Evolutionary conservation across 2,797 vertebrate species (phyloP).

Genomic region (Hemibagrus guttatus): DNA sequence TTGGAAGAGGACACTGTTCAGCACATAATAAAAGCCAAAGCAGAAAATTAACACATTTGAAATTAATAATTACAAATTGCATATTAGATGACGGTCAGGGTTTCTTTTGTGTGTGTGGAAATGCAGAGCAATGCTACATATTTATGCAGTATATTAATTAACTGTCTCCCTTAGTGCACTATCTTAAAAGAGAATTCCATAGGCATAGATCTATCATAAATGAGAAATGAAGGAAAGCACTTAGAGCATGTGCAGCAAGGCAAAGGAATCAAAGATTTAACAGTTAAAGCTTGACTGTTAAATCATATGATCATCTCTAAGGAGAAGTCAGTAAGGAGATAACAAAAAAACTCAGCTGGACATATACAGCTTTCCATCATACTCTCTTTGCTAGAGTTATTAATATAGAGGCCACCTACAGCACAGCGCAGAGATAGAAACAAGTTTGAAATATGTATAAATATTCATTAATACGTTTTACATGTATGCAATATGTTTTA

Average conservation of each 20-base stretch:
- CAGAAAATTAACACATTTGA: constrained; percentile 60
- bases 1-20: constrained; percentile 76
- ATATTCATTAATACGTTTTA: background rate
- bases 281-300: background rate
- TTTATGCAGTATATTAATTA: background rate
- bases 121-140: background rate
- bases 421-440: background rate
- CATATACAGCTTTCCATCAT: background rate
- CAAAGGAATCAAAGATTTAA: background rate
- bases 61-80: constrained; percentile 61
- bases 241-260: background rate
- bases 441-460: background rate
- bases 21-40: constrained; percentile 61
- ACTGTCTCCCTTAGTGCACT: background rate
- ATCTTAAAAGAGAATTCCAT: background rate
- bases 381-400: background rate
- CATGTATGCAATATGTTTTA: background rate
- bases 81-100: background rate
- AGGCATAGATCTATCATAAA: background rate
- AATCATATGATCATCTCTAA: background rate
- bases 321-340: background rate
- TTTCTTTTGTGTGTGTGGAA: background rate
- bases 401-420: background rate
- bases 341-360: background rate
- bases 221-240: background rate